Percentiles rank a stretch among this genome's conserved stretches.
Evolutionary conservation across 92 coral and sea anemone genomes (phyloP).

Genomic region (Umimayanthus kanabou): DNA sequence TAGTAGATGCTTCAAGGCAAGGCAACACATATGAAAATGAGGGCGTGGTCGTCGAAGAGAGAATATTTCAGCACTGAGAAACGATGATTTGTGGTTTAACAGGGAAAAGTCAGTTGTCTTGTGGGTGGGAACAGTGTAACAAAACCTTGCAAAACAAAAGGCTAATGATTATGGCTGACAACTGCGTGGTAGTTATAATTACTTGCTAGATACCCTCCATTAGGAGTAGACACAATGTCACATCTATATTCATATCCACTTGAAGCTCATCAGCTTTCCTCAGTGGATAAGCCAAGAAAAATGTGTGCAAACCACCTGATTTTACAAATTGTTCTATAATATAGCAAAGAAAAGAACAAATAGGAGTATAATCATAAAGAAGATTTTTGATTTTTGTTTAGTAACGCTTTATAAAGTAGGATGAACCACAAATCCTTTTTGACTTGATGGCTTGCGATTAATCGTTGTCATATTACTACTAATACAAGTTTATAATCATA

Average conservation of each 20-base stretch:
- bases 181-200: neutral
- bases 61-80: conserved; percentile 5
- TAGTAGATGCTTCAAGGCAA: neutral
- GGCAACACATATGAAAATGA: neutral
- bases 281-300: neutral
- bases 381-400: too few species aligned
- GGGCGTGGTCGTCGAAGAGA: conserved; percentile 26
- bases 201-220: neutral
- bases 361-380: neutral
- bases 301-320: neutral
- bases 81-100: conserved; percentile 18
- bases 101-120: neutral
- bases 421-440: too few species aligned
- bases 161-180: neutral
- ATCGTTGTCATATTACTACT: too few species aligned
- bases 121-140: neutral
- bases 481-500: too few species aligned
- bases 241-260: neutral
- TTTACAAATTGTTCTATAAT: too few species aligned
- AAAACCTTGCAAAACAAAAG: neutral
- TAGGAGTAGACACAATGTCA: neutral
- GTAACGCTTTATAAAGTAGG: too few species aligned
- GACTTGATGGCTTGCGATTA: too few species aligned
- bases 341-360: too few species aligned
- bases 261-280: neutral